These are phyloP conservation scores for Pipistrellus nathusii DNA, from an alignment of 2,797 vertebrate genomes.

Conservation along the genomic window DNA sequence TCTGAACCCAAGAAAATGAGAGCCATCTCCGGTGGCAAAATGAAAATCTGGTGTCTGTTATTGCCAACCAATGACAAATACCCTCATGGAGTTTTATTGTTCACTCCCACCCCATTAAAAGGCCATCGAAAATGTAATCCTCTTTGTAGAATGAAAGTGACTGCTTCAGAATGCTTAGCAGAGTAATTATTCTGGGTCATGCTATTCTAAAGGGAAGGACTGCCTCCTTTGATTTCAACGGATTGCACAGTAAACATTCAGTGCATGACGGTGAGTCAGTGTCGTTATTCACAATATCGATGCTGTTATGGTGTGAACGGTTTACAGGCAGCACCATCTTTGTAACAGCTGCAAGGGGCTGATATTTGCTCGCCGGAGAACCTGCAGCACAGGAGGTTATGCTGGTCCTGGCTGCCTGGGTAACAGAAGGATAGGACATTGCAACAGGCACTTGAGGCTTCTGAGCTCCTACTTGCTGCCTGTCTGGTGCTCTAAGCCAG, in stretches of 20 bases:
- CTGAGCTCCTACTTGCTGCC: background rate
- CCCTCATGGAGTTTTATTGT: slow-evolving; percentile 29
- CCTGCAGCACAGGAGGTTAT: background rate
- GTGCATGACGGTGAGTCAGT: background rate
- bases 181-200: slow-evolving; percentile 42
- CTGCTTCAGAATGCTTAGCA: slow-evolving; percentile 29
- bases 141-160: slow-evolving; percentile 34
- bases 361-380: background rate
- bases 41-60: slow-evolving; percentile 6
- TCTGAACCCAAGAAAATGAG: background rate
- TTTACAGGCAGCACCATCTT: background rate
- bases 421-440: background rate
- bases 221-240: slow-evolving; percentile 20
- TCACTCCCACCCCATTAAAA: background rate
- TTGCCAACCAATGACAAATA: background rate
- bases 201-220: slow-evolving; percentile 55
- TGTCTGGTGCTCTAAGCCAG: background rate
- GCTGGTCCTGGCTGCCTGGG: background rate
- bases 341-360: background rate
- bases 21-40: slow-evolving; percentile 20
- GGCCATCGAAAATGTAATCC: background rate
- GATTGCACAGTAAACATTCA: background rate
- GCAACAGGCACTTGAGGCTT: background rate
- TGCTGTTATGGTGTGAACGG: background rate
- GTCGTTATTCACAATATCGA: background rate